A percentile compares a stretch with the other conserved stretches of the same genome.
Conservation (phyloP, 1,140 invertebrate genomes). For the Hyles euphorbiae region DNA sequence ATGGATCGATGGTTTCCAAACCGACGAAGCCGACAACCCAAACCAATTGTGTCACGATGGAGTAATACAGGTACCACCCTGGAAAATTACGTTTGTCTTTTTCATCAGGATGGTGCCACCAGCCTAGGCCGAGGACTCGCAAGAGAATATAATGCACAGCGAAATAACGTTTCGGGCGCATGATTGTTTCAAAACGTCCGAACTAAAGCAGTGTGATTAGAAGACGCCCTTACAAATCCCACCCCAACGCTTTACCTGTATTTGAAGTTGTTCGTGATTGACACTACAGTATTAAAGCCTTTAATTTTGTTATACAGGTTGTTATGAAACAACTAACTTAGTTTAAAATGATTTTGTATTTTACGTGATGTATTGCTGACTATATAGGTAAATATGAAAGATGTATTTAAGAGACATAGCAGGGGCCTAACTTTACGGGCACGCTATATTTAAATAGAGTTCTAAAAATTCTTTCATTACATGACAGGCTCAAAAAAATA, state of each 20-base stretch:
- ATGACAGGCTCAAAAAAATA: too few relatives aligned
- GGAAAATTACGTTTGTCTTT: conserved; percentile 49
- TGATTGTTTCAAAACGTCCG: conserved; percentile 1
- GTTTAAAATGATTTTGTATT: too few relatives aligned
- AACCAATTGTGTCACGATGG: conserved; percentile 52
- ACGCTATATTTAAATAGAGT: too few relatives aligned
- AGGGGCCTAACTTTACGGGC: too few relatives aligned
- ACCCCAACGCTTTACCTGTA: too few relatives aligned
- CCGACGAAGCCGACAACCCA: conserved; percentile 65
- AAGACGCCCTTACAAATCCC: not conserved
- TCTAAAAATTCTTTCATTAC: too few relatives aligned
- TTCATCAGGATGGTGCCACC: conserved; percentile 69
- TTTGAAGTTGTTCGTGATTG: too few relatives aligned
- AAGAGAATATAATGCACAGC: conserved; percentile 48
- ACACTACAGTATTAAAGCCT: too few relatives aligned
- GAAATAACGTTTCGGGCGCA: conserved; percentile 46
- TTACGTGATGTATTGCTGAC: too few relatives aligned
- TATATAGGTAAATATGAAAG: not conserved
- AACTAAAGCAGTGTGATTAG: conserved; percentile 10
- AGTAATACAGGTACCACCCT: conserved; percentile 54
- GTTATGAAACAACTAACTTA: not conserved
- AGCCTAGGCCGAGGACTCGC: conserved; percentile 55
- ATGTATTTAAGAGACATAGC: too few relatives aligned
- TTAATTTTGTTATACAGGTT: conserved; percentile 2
- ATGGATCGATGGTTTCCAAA: conserved; percentile 65